Conservation (phyloP, 1,140 invertebrate genomes). For the Hormaphis cornu region DNA sequence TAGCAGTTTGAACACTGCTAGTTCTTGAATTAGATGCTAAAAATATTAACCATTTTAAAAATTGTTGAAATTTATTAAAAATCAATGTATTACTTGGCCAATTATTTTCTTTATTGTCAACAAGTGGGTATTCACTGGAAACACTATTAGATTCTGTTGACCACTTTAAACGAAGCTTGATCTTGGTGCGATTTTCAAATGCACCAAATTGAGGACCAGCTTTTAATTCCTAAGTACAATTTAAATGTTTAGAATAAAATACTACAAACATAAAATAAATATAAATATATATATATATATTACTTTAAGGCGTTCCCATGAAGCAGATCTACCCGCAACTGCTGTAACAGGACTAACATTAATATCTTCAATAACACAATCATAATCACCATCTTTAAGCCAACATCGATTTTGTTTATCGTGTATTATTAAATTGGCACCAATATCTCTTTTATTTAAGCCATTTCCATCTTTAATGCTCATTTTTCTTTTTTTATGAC, state of each 20-base stretch:
- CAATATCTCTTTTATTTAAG: conserved; percentile 56
- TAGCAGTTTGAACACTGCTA: conserved; percentile 15
- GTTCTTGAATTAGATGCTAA: conserved; percentile 17
- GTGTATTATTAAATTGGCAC: conserved; percentile 78
- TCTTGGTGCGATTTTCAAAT: conserved; percentile 23
- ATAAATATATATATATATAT: background rate
- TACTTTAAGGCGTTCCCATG: conserved; percentile 28
- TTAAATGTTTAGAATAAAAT: background rate
- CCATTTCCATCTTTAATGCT: conserved; percentile 44
- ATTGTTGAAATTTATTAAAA: background rate
- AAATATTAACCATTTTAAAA: background rate
- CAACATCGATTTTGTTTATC: conserved; percentile 81
- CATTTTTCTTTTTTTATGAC: conserved; percentile 52
- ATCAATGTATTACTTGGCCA: conserved; percentile 19
- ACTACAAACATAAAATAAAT: background rate
- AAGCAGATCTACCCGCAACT: conserved; percentile 1
- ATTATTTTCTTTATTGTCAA: conserved; percentile 30
- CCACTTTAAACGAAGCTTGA: conserved; percentile 21
- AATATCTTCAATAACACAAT: conserved; percentile 54
- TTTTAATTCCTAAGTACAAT: conserved; percentile 3
- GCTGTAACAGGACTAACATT: conserved; percentile 8
- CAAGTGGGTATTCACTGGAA: background rate
- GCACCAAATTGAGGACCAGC: conserved; percentile 25
- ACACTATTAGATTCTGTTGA: conserved; percentile 11
- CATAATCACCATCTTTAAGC: conserved; percentile 80